Base-by-base conservation (phyloP, 2,888 invertebrate species). In the Onchidella celtica region DNA sequence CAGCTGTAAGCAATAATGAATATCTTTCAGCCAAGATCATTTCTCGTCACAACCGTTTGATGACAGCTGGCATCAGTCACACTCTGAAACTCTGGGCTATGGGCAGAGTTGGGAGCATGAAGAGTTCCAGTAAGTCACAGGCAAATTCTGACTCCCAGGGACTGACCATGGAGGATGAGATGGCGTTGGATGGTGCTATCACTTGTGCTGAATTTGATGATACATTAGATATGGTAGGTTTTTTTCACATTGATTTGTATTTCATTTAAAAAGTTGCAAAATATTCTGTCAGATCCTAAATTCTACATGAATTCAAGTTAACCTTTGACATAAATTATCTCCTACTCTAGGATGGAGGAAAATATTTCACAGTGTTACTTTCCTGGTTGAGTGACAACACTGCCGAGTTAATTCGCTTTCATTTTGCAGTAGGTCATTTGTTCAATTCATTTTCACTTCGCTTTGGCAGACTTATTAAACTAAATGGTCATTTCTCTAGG, bases 121-220 rank as follows among this genome's bases (percentile, higher is more conserved):
- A 85, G 65, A 69, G 89, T 32, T 87, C 90, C 0, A 89, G 87
- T 2, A 34, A 21, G 27, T 55, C 4, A 79, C 57, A 11, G 66
- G 9, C 0, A 21, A 38, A n/a, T 57, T 47, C 66, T 14, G 70
- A 40, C 0, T 73, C 83, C 1, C 84, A 82, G 32, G 88, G 86
- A 3, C 85, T 93, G 34, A 89, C 90, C 17, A 92, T 93, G 91
- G 92, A 92, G 83, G 92, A 92, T 85, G 92, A 93, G 84, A 92
- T 93, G 91, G 89, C 85, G 34, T 85, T 92, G 59, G 92, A 92
- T 87, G 92, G 92, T 4, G 86, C 88, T 38, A 84, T 93, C 21
- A 87, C 88, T 6, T 87, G 89, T 27, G 90, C 89, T 69, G 88
- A 88, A 27, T 93, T 92, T 86, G 92, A 93, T 85, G 92, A 92